Conservation (phyloP, 2,888 invertebrate species). For the Pollenia labialis region DNA sequence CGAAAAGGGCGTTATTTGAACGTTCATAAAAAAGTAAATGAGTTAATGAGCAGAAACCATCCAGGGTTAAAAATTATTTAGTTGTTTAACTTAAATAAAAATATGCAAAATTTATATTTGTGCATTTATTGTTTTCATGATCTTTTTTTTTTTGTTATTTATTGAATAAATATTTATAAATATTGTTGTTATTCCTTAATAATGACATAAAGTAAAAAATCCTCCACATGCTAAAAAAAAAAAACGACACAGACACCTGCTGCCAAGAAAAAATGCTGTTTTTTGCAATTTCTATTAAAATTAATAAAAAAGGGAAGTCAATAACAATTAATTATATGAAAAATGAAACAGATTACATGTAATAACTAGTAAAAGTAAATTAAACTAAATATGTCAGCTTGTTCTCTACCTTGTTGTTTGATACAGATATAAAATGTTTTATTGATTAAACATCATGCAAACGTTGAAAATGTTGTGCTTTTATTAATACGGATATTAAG, state of each 20-base stretch:
- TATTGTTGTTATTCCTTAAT: constrained; percentile 2
- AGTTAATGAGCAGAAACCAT: too few species aligned
- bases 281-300: constrained; percentile 4
- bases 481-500: constrained; percentile 42
- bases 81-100: too few species aligned
- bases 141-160: background rate
- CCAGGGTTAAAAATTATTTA: too few species aligned
- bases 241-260: constrained; percentile 20
- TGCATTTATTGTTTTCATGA: too few species aligned
- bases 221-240: constrained; percentile 13
- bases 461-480: background rate
- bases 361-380: constrained; percentile 10
- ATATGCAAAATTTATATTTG: too few species aligned
- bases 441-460: too few species aligned
- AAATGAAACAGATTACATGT: constrained; percentile 28
- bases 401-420: too few species aligned
- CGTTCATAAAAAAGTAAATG: too few species aligned
- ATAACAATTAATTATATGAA: background rate
- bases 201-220: constrained; percentile 24
- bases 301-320: constrained; percentile 30
- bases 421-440: too few species aligned
- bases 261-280: constrained; percentile 21
- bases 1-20: too few species aligned
- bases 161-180: constrained; percentile 7
- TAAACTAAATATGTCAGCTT: background rate